Conservation (phyloP, 1,140 invertebrate species). For the Drosophila athabasca region DNA sequence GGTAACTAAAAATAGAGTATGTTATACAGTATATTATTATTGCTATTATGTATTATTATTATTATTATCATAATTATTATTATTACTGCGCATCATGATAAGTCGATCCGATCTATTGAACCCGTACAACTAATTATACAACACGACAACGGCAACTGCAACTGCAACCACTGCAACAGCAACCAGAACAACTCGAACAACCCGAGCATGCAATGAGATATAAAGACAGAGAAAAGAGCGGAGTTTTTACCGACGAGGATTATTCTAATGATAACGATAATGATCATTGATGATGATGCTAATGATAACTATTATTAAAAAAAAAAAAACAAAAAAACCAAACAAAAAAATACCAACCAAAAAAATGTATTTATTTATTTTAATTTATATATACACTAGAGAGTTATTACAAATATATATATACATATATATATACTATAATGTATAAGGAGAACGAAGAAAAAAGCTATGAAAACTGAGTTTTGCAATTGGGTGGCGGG, state of each 20-base stretch:
- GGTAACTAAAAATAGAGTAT: slow-evolving; percentile 45
- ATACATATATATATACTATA: slow-evolving; percentile 76
- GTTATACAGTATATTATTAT: slow-evolving; percentile 69
- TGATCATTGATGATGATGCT: slow-evolving; percentile 59
- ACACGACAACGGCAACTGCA: slow-evolving; percentile 19
- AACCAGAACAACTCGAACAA: slow-evolving; percentile 64
- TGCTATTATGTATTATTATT: slow-evolving; percentile 57
- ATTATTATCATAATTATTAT: slow-evolving; percentile 69
- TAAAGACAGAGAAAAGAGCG: slow-evolving; percentile 60
- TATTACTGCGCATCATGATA: slow-evolving; percentile 72
- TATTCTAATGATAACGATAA: slow-evolving; percentile 68
- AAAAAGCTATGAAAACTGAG: neutral
- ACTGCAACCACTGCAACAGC: slow-evolving; percentile 38
- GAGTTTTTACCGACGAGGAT: slow-evolving; percentile 73
- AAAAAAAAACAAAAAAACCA: slow-evolving; percentile 33
- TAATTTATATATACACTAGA: slow-evolving; percentile 82
- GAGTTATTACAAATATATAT: slow-evolving; percentile 81
- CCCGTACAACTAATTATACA: slow-evolving; percentile 50
- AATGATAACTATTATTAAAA: slow-evolving; percentile 45
- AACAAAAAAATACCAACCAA: slow-evolving; percentile 52
- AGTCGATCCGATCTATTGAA: slow-evolving; percentile 53
- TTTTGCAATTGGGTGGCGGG: no score
- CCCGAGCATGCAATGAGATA: slow-evolving; percentile 69
- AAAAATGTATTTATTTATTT: slow-evolving; percentile 82
- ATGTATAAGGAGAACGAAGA: slow-evolving; percentile 73